These are phyloP conservation scores for Polietes domitor DNA, from an alignment of 2,888 invertebrate genomes.

Conservation along the genomic window DNA sequence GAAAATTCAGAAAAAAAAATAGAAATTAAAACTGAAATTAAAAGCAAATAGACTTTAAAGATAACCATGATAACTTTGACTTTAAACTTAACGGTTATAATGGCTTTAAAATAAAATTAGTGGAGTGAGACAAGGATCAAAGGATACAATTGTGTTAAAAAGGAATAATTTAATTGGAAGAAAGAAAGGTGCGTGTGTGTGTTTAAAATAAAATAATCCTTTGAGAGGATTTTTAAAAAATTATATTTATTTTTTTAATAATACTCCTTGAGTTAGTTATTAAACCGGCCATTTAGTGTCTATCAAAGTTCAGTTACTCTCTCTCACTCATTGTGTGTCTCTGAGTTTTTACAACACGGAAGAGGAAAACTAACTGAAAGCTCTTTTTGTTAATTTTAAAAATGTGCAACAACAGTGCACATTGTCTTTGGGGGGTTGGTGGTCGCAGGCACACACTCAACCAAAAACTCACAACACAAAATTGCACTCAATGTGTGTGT, in stretches of 20 bases:
- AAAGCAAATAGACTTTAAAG: background rate
- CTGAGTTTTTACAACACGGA: constrained; percentile 47
- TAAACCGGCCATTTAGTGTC: constrained; percentile 33
- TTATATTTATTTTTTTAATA: too few species aligned
- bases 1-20: background rate
- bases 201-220: background rate
- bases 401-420: constrained; percentile 54
- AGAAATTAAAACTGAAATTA: background rate
- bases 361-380: constrained; percentile 51
- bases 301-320: too few species aligned
- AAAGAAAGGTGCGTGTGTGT: too few species aligned
- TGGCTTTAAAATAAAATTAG: too few species aligned
- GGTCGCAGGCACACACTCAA: constrained; percentile 45
- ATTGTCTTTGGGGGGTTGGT: constrained; percentile 31
- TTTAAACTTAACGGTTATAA: too few species aligned
- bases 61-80: too few species aligned
- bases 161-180: too few species aligned
- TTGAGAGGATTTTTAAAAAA: background rate
- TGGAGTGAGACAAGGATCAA: too few species aligned
- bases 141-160: too few species aligned
- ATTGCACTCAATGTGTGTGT: background rate
- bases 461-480: too few species aligned
- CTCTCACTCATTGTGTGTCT: constrained; percentile 34
- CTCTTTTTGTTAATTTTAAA: constrained; percentile 46
- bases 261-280: background rate